phyloP scores from a whole-genome alignment of 1,140 invertebrate species.

The Physella acuta region DNA sequence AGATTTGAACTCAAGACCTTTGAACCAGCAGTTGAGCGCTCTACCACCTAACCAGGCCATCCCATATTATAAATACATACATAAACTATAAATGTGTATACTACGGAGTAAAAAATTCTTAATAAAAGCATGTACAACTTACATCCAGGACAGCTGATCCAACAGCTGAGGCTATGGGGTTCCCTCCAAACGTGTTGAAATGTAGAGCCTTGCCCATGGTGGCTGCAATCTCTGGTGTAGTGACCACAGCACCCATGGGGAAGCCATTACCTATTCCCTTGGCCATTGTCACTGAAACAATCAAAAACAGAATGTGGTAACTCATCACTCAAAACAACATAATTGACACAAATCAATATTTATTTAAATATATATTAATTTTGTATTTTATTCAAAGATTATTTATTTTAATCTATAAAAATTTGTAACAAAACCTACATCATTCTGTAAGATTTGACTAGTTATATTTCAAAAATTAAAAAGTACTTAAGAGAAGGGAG shows the following conservation, averaged over 20 bases:
- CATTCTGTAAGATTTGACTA: too few species aligned
- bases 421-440: neutral
- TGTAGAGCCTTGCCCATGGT: conserved; percentile 75
- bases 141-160: conserved; percentile 89
- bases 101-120: too few species aligned
- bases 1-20: too few species aligned
- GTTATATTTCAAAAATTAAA: too few species aligned
- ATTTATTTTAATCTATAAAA: neutral
- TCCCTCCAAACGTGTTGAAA: conserved; percentile 97
- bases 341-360: neutral
- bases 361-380: too few species aligned
- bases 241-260: conserved; percentile 90
- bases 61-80: too few species aligned
- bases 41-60: too few species aligned
- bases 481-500: too few species aligned
- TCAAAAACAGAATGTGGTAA: conserved; percentile 19
- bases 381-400: neutral
- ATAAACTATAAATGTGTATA: too few species aligned
- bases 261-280: conserved; percentile 81
- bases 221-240: conserved; percentile 80
- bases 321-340: too few species aligned
- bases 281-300: conserved; percentile 63
- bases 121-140: too few species aligned
- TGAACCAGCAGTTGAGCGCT: too few species aligned
- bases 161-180: conserved; percentile 84